These are phyloP conservation scores for Radopholus similis DNA, from an alignment of 1,140 invertebrate species.

Conservation along the genomic window DNA sequence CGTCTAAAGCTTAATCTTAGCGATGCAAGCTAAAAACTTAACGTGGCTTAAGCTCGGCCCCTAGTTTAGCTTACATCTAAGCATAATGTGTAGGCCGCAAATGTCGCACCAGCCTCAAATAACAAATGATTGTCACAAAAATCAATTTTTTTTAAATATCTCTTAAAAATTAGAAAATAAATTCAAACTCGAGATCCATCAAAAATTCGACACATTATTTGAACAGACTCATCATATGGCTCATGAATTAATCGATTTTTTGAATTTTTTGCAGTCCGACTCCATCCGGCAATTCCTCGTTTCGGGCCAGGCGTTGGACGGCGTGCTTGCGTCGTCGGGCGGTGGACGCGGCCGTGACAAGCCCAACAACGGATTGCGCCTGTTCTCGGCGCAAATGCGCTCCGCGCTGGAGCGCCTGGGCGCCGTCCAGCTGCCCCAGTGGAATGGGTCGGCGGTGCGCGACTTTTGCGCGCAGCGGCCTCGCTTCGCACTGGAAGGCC, in stretches of 20 bases:
- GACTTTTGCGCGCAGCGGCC: conserved; percentile 4
- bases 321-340: neutral
- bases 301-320: conserved; percentile 5
- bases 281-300: conserved; percentile 4
- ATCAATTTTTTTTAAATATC: neutral
- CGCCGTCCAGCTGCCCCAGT: conserved; percentile 4
- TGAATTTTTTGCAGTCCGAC: neutral
- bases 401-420: conserved; percentile 1
- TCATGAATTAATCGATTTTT: neutral
- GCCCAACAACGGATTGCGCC: conserved; percentile 8
- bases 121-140: neutral
- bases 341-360: neutral
- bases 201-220: neutral
- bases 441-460: neutral
- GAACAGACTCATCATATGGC: neutral
- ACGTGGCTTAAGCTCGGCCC: no score
- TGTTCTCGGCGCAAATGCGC: conserved; percentile 4
- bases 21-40: no score
- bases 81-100: no score
- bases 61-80: no score
- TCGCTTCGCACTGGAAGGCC: conserved; percentile 1
- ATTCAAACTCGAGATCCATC: no score
- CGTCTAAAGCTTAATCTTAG: no score
- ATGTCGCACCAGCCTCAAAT: no score
- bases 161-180: neutral